These are phyloP conservation scores for Catostomus latipinnis DNA, from an alignment of 2,797 vertebrate species.

Conservation along the genomic window DNA sequence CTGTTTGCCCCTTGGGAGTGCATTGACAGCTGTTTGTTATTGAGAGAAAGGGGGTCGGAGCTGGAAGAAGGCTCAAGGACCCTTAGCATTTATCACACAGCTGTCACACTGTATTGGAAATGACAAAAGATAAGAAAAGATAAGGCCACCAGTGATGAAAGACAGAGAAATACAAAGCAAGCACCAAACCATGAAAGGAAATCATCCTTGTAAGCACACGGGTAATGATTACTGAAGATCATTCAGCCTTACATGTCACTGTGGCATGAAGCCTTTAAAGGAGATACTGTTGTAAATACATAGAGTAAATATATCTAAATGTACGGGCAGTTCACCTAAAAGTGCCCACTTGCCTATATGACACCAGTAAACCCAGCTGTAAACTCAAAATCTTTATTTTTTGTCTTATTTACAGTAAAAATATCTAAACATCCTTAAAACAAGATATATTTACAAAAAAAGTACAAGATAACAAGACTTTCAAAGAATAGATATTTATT, in stretches of 20 bases:
- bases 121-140: not conserved
- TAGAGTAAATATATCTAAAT: not conserved
- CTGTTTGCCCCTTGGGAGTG: not conserved
- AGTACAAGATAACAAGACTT: no score
- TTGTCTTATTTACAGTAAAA: no score
- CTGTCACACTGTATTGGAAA: conserved; percentile 34
- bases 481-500: no score
- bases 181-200: conserved; percentile 24
- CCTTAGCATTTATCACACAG: conserved; percentile 27
- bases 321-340: not conserved
- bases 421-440: no score
- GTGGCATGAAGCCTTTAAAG: conserved; percentile 15
- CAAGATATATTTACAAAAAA: no score
- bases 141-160: conserved; percentile 7
- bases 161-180: not conserved
- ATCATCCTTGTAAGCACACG: not conserved
- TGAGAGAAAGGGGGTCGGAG: conserved; percentile 6
- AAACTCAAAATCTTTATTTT: no score
- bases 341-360: no score
- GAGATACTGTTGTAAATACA: not conserved
- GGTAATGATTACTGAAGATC: conserved; percentile 10
- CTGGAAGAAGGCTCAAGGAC: conserved; percentile 16
- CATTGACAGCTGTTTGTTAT: conserved; percentile 15
- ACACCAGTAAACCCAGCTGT: no score
- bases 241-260: not conserved